Percentiles rank a stretch among this genome's conserved stretches.
These are phyloP conservation scores for Notiomystis cincta DNA, from an alignment of 2,113 vertebrate genomes.

Conservation along the genomic window DNA sequence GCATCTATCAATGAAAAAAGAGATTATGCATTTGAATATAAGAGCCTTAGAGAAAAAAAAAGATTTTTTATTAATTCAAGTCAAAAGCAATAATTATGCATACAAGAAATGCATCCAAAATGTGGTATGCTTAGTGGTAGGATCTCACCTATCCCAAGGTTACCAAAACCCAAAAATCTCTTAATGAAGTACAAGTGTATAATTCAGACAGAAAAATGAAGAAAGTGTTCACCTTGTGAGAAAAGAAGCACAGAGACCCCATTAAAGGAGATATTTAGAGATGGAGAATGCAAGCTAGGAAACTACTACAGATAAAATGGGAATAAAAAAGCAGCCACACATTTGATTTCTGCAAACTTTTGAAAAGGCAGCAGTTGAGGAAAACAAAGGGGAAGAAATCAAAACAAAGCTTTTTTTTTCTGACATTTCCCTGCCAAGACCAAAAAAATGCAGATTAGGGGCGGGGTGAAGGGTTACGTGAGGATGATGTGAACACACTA, in stretches of 20 bases:
- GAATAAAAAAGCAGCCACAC: neutral
- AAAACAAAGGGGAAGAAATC: conserved; percentile 5
- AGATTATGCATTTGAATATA: neutral
- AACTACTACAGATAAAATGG: neutral
- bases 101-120: neutral
- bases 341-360: conserved; percentile 6
- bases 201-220: neutral
- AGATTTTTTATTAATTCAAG: neutral
- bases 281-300: neutral
- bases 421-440: neutral
- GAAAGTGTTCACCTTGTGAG: neutral
- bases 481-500: neutral
- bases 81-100: neutral
- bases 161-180: neutral
- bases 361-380: neutral
- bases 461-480: neutral
- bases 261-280: neutral
- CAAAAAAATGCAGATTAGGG: neutral
- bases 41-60: neutral
- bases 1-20: neutral
- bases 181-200: neutral
- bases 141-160: neutral
- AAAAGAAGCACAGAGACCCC: neutral
- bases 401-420: neutral
- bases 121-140: neutral